These are phyloP conservation scores for Aptenodytes patagonicus DNA, from an alignment of 2,113 vertebrate species.

Conservation along the genomic window DNA sequence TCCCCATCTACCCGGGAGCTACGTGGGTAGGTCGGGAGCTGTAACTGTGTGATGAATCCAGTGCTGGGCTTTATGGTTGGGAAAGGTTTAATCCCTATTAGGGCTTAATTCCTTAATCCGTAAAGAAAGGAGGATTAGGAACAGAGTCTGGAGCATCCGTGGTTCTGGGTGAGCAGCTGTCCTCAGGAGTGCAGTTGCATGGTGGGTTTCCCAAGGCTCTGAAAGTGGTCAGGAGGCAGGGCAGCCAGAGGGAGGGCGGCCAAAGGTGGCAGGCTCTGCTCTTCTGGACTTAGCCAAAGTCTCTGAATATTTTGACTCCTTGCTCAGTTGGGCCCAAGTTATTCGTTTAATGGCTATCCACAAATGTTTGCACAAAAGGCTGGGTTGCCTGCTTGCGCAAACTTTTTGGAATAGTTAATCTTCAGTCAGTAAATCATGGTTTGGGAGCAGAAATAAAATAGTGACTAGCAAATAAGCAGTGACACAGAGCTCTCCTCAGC, in stretches of 20 bases:
- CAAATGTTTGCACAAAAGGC: constrained; percentile 15
- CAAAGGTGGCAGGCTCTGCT: not conserved
- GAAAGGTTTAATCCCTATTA: not conserved
- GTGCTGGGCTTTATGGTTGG: not conserved
- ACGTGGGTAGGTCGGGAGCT: not conserved
- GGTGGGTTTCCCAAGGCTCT: not conserved
- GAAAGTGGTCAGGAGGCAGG: not conserved
- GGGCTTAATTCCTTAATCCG: not conserved
- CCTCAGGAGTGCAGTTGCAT: not conserved
- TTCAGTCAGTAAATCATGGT: constrained; percentile 3
- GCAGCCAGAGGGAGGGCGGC: not conserved
- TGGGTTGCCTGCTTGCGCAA: not conserved
- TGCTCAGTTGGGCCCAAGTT: not conserved
- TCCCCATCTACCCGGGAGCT: not conserved
- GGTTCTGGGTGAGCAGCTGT: not conserved
- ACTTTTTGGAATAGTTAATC: not conserved
- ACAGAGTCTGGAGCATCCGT: not conserved
- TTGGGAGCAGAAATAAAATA: not conserved
- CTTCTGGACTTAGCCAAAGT: not conserved
- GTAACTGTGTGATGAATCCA: not conserved
- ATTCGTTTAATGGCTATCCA: not conserved
- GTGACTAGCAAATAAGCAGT: not conserved
- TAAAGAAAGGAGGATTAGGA: not conserved
- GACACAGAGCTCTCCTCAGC: not conserved
- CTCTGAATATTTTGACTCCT: not conserved